Base-by-base conservation (phyloP, 2,113 vertebrate genomes). In the Syngnathus typhle region DNA sequence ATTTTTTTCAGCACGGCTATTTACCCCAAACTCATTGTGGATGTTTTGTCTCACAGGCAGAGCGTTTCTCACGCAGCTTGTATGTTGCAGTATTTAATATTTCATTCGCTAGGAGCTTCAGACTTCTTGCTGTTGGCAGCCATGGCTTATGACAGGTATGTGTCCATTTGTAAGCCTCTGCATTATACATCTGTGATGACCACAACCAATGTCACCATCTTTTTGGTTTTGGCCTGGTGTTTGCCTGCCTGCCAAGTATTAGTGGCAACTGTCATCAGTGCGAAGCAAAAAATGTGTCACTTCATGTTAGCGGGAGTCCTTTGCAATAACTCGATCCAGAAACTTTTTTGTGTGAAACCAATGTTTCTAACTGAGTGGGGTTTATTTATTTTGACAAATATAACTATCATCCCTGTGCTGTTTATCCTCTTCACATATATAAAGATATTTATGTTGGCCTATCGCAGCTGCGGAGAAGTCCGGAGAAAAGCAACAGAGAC, bases 81-180 rank as follows among this genome's bases (percentile, higher is more conserved):
- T 36, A 36, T 58, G 55, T 58, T 36, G 6, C 55, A 58, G 55
- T 58, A 58, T 58, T 32, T 58, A 3, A 58, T 58, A 36, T 58
- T 58, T 58, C 37, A 58, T 58, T 58, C 58, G 2, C 19, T 38
- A 8, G 58, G 18, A 38, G 36, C 16, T 11, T 60, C 58, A 0
- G 58, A 60, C 18, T 60, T 60, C 8, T 39, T 60, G 36, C 18
- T 60, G 18, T 39, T 60, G 58, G 39, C 58, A 4, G 58, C 58
- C 58, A 60, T 60, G 58, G 16, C 58, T 60, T 60, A 10, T 18
- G 58, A 60, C 58, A 60, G 58, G 37, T 60, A 39, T 3, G 37
- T 60, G 58, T 60, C 58, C 18, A 60, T 60, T 37, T 60, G 55
- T 32, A 36, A 3, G 27, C 55, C 55, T 16, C 27, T 58, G 27